These are phyloP conservation scores for Clivina fossor DNA, from an alignment of 2,888 invertebrate species.

Conservation along the genomic window DNA sequence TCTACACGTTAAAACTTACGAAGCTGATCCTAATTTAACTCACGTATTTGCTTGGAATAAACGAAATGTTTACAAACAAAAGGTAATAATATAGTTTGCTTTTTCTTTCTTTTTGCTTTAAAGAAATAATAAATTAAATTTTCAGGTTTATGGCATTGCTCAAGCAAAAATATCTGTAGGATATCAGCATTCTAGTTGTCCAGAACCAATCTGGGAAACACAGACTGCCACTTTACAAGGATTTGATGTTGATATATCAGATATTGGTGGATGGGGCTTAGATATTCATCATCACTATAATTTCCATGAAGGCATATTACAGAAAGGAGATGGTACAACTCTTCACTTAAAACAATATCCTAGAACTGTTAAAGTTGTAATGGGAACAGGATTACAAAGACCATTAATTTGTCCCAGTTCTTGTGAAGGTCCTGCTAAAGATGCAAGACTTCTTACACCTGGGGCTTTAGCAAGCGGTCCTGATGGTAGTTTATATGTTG, in stretches of 20 bases:
- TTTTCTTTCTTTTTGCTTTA: neutral
- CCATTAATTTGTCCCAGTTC: slow-evolving; percentile 83
- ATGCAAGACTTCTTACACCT: slow-evolving; percentile 86
- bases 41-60: slow-evolving; percentile 99
- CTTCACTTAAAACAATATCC: slow-evolving; percentile 92
- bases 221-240: slow-evolving; percentile 93
- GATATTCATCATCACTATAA: slow-evolving; percentile 99
- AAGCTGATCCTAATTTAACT: slow-evolving; percentile 92
- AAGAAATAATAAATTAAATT: slow-evolving; percentile 9
- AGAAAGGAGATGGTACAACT: slow-evolving; percentile 96
- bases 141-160: slow-evolving; percentile 75
- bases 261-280: slow-evolving; percentile 96
- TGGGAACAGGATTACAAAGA: slow-evolving; percentile 89
- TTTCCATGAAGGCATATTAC: slow-evolving; percentile 88
- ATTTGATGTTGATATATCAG: slow-evolving; percentile 94
- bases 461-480: slow-evolving; percentile 93
- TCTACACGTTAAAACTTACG: slow-evolving; percentile 87
- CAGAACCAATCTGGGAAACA: slow-evolving; percentile 89
- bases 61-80: slow-evolving; percentile 95
- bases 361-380: slow-evolving; percentile 84
- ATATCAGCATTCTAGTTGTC: slow-evolving; percentile 89
- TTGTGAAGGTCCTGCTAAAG: slow-evolving; percentile 82
- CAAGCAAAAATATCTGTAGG: slow-evolving; percentile 89
- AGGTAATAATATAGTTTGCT: slow-evolving; percentile 57
- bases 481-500: slow-evolving; percentile 95